Percentiles rank a stretch among this genome's conserved stretches.
phyloP scores from a whole-genome alignment of 2,797 vertebrate species.

The Anas acuta region DNA sequence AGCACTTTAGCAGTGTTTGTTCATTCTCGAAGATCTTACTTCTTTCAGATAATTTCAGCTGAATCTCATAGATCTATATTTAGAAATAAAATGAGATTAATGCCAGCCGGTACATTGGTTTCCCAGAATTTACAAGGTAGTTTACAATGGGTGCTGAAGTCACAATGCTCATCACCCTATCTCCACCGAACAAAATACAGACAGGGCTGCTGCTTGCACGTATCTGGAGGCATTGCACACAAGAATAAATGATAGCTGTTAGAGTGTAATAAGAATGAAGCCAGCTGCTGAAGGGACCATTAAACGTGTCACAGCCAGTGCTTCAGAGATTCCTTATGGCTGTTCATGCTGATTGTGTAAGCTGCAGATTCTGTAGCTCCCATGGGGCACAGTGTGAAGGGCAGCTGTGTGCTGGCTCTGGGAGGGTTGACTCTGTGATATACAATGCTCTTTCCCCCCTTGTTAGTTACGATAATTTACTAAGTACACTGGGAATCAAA shows the following conservation, averaged over 20 bases:
- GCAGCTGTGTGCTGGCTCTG: neutral
- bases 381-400: fast-evolving
- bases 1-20: neutral
- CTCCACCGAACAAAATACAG: neutral
- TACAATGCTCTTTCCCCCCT: neutral
- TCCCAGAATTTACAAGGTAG: neutral
- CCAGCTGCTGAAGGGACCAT: neutral
- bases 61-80: neutral
- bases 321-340: neutral
- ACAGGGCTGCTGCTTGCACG: fast-evolving
- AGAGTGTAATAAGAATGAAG: neutral
- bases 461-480: neutral
- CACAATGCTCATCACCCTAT: neutral
- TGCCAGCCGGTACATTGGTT: neutral
- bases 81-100: conserved; percentile 15
- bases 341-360: neutral
- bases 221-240: neutral
- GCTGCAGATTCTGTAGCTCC: neutral
- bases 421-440: neutral
- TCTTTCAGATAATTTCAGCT: neutral
- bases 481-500: neutral
- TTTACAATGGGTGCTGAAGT: neutral
- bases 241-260: neutral
- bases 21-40: neutral
- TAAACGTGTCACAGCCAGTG: neutral